A percentile compares a stretch with the other conserved stretches of the same genome.
Conservation (phyloP, 2,113 vertebrate genomes). For the Haemorhous mexicanus region DNA sequence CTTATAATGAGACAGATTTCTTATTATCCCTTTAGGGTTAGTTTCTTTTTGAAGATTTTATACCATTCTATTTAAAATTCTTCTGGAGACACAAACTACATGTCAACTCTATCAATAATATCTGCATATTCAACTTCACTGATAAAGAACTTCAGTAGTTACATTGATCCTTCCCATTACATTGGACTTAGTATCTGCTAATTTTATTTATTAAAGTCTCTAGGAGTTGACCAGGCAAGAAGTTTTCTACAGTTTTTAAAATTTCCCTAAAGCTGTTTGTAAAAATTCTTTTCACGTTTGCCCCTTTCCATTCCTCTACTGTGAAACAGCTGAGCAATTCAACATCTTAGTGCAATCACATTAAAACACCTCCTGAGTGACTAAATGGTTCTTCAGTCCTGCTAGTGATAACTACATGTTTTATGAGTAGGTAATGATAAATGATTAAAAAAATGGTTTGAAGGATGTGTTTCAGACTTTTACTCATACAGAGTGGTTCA, state of each 20-base stretch:
- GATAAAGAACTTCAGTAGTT: not conserved
- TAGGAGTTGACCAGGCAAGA: not conserved
- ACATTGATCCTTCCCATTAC: not conserved
- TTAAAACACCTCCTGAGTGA: not conserved
- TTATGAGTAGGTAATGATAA: not conserved
- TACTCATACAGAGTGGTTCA: not conserved
- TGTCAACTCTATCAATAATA: not conserved
- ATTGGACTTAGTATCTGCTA: not conserved
- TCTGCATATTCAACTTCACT: not conserved
- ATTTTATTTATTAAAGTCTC: not conserved
- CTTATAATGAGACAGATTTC: not conserved
- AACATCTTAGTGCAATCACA: not conserved
- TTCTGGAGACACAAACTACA: not conserved
- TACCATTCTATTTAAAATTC: not conserved
- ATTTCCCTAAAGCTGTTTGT: not conserved
- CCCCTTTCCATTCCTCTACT: not conserved
- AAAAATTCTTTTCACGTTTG: not conserved
- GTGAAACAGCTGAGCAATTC: not conserved
- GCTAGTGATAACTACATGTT: not conserved
- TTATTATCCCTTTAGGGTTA: not conserved
- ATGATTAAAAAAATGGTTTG: rapidly evolving
- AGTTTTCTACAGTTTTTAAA: not conserved
- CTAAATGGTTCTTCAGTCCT: not conserved
- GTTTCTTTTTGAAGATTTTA: not conserved
- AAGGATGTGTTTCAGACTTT: not conserved